Evolutionary conservation across 2,888 invertebrate genomes (phyloP), one percentile per base, ranked within the genome.

Genomic region (Eristalinus aeneus): DNA sequence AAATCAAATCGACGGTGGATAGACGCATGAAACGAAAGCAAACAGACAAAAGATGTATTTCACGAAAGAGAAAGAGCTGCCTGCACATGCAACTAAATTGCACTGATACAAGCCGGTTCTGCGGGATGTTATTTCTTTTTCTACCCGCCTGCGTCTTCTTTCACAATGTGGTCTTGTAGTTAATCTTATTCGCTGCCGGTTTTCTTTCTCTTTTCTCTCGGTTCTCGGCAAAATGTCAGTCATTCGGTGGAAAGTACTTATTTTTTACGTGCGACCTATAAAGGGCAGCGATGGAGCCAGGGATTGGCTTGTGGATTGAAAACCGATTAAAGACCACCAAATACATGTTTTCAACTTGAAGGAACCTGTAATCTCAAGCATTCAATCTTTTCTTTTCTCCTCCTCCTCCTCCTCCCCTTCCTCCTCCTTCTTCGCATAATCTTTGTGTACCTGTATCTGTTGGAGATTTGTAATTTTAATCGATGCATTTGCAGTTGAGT

Each of bases 21-120:
- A 56, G 11, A 39, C n/a, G 12, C 23, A 1, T 56, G 23, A 56
- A 27, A 56, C 22, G 23, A 22, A 56, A 23, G 56, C 12, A 34
- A 22, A 61, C 6, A 56, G 22, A 56, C 22, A 60, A 31, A 60
- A 60, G 31, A 3, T 46, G 12, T 5, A n/a, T 12, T 60, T 54
- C 56, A 22, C 20, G 56, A 56, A 22, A 56, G 56, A 56, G 56
- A 10, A 22, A 23, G 46, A 46, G 46, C 5, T 16, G 22, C n/a
- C 8, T 56, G 71, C 67, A 60, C 81, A 60, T 23, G 68, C 54
- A 58, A 27, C 65, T 69, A 65, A 65, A 65, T 71, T 58, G 32
- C 68, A 39, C 56, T 73, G 39, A 74, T 12, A 75, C 60, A 79
- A 84, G 84, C 84, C 84, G 84, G 84, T 84, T 84, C 61, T 46